Percentiles rank a stretch among this genome's conserved stretches.
Evolutionary conservation across 2,797 vertebrate genomes (phyloP).

Genomic region (Staurois parvus): DNA sequence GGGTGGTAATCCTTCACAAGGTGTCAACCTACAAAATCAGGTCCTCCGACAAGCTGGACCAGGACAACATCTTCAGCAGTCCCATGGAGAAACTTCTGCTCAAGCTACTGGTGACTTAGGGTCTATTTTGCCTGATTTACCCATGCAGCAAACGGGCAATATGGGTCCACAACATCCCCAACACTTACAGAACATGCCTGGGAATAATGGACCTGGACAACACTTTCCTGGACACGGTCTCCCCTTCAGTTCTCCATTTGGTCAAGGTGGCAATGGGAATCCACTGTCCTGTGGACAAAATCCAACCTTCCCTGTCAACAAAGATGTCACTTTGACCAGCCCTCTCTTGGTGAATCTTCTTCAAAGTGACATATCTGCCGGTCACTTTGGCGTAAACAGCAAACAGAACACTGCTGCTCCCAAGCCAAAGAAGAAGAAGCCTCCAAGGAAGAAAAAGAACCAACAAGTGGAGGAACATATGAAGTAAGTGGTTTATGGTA

Average conservation of each 20-base stretch:
- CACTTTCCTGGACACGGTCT: constrained; percentile 93
- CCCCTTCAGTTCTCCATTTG: constrained; percentile 85
- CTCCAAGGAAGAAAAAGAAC: constrained; percentile 95
- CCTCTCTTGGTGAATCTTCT: constrained; percentile 95
- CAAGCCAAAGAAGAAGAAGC: constrained; percentile 98
- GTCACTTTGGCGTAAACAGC: constrained; percentile 95
- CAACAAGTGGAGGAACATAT: constrained; percentile 85
- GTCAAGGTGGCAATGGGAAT: constrained; percentile 84
- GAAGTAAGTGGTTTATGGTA: constrained; percentile 72
- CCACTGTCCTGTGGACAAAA: constrained; percentile 87
- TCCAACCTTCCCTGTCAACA: constrained; percentile 90
- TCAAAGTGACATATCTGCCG: constrained; percentile 97
- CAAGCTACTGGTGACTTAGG: constrained; percentile 79
- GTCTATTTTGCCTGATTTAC: constrained; percentile 93
- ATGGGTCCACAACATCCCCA: constrained; percentile 92
- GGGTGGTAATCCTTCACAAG: constrained; percentile 88
- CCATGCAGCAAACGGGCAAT: constrained; percentile 86
- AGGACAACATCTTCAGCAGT: constrained; percentile 80
- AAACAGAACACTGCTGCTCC: constrained; percentile 89
- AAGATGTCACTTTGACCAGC: constrained; percentile 96
- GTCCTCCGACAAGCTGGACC: constrained; percentile 84
- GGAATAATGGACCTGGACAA: constrained; percentile 76
- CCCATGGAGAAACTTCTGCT: constrained; percentile 82
- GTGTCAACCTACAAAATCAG: constrained; percentile 90
- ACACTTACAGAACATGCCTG: constrained; percentile 93